Base-by-base conservation (phyloP, 1,140 invertebrate genomes). In the Drosophila orosa region DNA sequence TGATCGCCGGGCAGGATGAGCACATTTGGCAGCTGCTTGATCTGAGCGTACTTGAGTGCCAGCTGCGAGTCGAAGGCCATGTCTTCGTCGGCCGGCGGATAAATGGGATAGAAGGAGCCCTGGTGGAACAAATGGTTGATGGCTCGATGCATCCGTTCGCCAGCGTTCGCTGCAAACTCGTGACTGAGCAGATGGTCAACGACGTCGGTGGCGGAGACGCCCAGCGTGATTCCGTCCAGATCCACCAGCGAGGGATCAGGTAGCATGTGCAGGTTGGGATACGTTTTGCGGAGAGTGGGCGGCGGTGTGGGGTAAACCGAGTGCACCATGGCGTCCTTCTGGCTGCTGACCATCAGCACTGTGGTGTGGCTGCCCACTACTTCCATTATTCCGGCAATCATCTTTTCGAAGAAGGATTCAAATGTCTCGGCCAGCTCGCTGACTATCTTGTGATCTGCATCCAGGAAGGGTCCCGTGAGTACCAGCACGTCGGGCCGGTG, bases 1-100 rank as follows among this genome's bases (percentile, higher is more conserved):
- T 98, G 94, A 89, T 97, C 95, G 10, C 97, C 98, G 4, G 97
- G 97, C 71, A 97, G 87, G 44, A 99, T 92, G 2, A 99, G 92
- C 9, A 99, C 74, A 90, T 98, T 97, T 2, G 97, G 97, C 48
- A 95, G 95, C 50, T 93, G 91, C 13, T 95, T 92, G 60, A 97
- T 93, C 57, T 94, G 93, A 12, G 94, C 94, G 90, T 95, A 94
- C 71, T 94, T 93, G 39, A 95, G 94, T 92, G 95, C 96, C 42
- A 96, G 92, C 54, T 94, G 93, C 15, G 94, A 94, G 91, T 98
- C 97, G 33, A 74, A 90, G 5, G 96, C 80, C 75, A 94, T 94
- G 10, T 96, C 89, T 48, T 95, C 94, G 67, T 94, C 92, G 25
- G 93, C 91, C n/a, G 96, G 94, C 60, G 97, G 96, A 92, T 95